Conservation (phyloP, 2,888 invertebrate species). For the Polymixis flavicincta region DNA sequence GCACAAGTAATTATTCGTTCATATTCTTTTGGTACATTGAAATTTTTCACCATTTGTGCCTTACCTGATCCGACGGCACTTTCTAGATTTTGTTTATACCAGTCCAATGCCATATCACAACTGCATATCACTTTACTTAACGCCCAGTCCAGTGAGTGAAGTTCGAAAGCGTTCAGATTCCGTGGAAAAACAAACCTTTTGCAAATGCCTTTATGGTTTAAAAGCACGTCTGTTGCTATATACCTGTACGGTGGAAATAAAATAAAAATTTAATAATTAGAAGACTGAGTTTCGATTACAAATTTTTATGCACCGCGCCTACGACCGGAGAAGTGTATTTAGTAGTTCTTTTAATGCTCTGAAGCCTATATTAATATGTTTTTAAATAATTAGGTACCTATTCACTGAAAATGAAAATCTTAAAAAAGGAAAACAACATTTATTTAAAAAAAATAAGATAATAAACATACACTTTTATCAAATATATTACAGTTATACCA, state of each 20-base stretch:
- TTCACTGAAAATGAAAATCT: constrained; percentile 21
- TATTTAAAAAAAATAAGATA: constrained; percentile 29
- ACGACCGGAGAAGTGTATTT: background rate
- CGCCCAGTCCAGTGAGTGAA: constrained; percentile 71
- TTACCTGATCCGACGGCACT: constrained; percentile 32
- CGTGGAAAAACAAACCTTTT: constrained; percentile 75
- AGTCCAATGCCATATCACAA: constrained; percentile 70
- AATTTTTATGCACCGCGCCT: constrained; percentile 1
- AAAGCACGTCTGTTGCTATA: constrained; percentile 73
- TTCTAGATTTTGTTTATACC: constrained; percentile 62
- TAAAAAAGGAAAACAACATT: constrained; percentile 21
- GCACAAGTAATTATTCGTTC: constrained; percentile 66
- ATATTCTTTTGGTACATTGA: constrained; percentile 63
- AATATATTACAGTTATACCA: constrained; percentile 3
- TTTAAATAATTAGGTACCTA: background rate
- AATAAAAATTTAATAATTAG: background rate
- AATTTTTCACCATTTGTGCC: constrained; percentile 66
- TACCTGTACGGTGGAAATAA: constrained; percentile 69
- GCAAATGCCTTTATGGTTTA: constrained; percentile 78
- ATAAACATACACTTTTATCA: constrained; percentile 13
- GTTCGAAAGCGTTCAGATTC: constrained; percentile 72
- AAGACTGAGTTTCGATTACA: background rate
- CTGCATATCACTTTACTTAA: constrained; percentile 64
- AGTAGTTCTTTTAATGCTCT: background rate
- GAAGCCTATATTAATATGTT: background rate